Conservation (phyloP, 1,140 invertebrate species). For the Temnothorax nylanderi region DNA sequence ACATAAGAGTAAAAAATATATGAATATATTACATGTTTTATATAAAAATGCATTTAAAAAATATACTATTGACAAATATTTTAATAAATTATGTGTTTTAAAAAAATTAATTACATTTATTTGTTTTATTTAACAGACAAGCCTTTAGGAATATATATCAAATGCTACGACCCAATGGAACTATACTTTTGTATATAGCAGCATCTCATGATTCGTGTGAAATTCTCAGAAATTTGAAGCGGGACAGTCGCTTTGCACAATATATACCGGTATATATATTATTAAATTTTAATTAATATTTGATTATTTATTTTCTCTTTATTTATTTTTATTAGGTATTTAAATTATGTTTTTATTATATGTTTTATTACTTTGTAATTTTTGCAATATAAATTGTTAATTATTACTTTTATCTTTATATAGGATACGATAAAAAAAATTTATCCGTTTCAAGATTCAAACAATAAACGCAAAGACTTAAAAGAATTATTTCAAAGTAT, state of each 20-base stretch:
- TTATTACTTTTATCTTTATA: neutral
- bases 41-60: no score
- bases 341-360: neutral
- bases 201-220: neutral
- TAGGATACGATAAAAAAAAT: neutral
- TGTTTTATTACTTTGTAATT: neutral
- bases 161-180: constrained; percentile 8
- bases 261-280: neutral
- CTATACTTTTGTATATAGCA: neutral
- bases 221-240: neutral
- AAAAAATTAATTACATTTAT: neutral
- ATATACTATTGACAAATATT: no score
- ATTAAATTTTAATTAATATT: no score
- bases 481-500: neutral
- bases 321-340: neutral
- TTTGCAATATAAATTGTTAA: neutral
- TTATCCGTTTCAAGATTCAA: neutral
- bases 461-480: neutral
- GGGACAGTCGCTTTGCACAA: neutral
- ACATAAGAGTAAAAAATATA: no score
- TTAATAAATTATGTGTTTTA: no score
- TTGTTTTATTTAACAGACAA: neutral
- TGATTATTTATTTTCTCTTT: neutral
- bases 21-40: no score
- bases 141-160: neutral